Evolutionary conservation across 2,888 invertebrate species (phyloP).

Genomic region (Alloplasta piceator): DNA sequence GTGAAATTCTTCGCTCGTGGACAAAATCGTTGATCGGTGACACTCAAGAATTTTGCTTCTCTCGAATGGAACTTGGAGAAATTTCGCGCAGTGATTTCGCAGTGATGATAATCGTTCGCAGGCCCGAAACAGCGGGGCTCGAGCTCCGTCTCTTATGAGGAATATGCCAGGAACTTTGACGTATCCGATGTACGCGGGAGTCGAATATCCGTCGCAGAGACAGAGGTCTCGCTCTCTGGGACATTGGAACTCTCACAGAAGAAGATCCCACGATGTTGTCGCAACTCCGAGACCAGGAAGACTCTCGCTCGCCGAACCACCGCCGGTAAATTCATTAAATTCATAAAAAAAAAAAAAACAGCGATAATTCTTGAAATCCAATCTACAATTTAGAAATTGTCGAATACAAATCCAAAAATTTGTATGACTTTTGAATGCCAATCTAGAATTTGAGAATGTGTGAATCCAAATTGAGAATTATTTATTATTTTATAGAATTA

Average conservation of each 20-base stretch:
- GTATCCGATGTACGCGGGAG: slow-evolving; percentile 80
- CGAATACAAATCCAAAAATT: no score
- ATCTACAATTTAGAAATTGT: no score
- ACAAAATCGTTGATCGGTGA: no score
- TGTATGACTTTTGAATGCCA: no score
- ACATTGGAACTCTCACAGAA: slow-evolving; percentile 74
- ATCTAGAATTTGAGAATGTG: no score
- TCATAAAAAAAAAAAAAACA: no score
- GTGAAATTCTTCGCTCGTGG: no score
- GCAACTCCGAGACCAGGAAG: slow-evolving; percentile 71
- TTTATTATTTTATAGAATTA: no score
- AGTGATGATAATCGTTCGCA: background rate
- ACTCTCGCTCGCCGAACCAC: slow-evolving; percentile 75
- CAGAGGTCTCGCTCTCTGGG: slow-evolving; percentile 74
- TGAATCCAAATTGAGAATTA: no score
- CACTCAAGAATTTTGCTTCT: background rate
- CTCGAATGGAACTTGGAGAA: slow-evolving; percentile 31
- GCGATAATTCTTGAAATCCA: no score
- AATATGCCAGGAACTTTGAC: slow-evolving; percentile 81
- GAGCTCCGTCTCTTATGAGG: slow-evolving; percentile 12
- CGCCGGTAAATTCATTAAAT: slow-evolving; percentile 66
- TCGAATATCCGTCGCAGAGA: slow-evolving; percentile 76
- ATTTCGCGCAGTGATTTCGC: background rate
- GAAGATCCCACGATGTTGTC: slow-evolving; percentile 69
- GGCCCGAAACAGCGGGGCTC: background rate